Evolutionary conservation across 2,113 vertebrate species (phyloP), one percentile per base, ranked within the genome.

Genomic region (Struthidea cinerea): DNA sequence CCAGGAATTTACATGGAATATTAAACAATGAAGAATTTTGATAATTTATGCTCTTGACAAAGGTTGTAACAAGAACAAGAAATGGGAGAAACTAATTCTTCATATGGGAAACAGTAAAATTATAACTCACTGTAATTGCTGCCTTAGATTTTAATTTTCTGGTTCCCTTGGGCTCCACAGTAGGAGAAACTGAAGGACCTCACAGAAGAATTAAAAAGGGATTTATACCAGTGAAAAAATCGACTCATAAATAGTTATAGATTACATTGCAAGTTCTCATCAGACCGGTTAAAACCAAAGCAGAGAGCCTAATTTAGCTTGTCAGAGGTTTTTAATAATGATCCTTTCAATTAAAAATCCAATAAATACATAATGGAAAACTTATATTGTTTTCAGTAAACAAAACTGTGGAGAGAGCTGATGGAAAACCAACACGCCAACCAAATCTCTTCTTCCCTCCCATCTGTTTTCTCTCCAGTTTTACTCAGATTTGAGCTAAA

Each of bases 101-200:
- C 84, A 55, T 86, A 71, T 93, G 71, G 53, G 87, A 91, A 95
- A 93, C 39, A 59, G 50, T 90, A 89, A 94, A 95, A 94, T 83
- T 90, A 79, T 89, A 91, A 96, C 91, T 96, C 56, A 87, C 67
- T 93, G 46, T 82, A 73, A 93, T 95, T 3, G 1, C 79, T 86
- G 47, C 65, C 57, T 90, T 94, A 75, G 44, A 79, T 95, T 93
- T 96, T 94, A 78, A 94, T 90, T 94, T 95, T 96, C 89, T 82
- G 23, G 46, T 94, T 96, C 95, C 87, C 91, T 82, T 88, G 84
- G 87, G 90, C 76, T 96, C 63, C 44, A 44, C 77, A 82, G 44
- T 9, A 83, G 63, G 41, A 92, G 80, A 87, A 93, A 82, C 50
- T 42, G 67, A 89, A 95, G 69, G 76, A 94, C 57, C 61, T 89